Conservation (phyloP, 2,888 invertebrate species). For the Busseola fusca region DNA sequence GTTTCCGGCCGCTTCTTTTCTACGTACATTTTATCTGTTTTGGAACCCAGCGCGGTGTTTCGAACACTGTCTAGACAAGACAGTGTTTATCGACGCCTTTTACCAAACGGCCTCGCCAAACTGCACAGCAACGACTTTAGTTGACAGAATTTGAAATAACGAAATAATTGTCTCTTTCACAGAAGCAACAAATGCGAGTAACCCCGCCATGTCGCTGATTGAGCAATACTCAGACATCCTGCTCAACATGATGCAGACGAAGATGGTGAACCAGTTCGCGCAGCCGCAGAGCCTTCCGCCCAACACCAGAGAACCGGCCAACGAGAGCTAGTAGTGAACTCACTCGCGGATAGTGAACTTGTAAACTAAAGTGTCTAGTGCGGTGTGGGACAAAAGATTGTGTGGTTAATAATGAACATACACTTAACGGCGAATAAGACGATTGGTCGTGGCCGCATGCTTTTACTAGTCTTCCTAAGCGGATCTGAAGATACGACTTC, state of each 20-base stretch:
- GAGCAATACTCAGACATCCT: constrained; percentile 91
- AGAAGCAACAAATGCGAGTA: constrained; percentile 76
- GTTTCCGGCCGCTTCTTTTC: too few species aligned
- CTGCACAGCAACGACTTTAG: too few species aligned
- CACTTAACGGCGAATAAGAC: not conserved
- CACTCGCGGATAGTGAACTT: not conserved
- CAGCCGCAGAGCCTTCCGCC: constrained; percentile 82
- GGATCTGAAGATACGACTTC: not conserved
- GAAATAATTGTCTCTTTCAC: constrained; percentile 43
- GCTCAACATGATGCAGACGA: constrained; percentile 88
- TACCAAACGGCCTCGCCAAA: too few species aligned
- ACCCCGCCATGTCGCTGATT: constrained; percentile 87
- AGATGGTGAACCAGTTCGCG: constrained; percentile 84
- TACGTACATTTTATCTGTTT: too few species aligned
- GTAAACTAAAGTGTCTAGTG: constrained; percentile 11
- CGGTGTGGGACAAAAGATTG: not conserved
- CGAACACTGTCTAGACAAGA: too few species aligned
- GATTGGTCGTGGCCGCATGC: not conserved
- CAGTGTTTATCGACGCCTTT: too few species aligned
- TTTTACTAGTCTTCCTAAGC: not conserved
- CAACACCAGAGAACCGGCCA: constrained; percentile 71
- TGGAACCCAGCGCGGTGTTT: too few species aligned
- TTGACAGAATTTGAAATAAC: not conserved
- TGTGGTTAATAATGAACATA: not conserved
- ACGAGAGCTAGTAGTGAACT: constrained; percentile 79